A percentile compares a stretch with the other conserved stretches of the same genome.
phyloP scores from a whole-genome alignment of 2,888 invertebrate genomes.

The Drosophila percnosoma region DNA sequence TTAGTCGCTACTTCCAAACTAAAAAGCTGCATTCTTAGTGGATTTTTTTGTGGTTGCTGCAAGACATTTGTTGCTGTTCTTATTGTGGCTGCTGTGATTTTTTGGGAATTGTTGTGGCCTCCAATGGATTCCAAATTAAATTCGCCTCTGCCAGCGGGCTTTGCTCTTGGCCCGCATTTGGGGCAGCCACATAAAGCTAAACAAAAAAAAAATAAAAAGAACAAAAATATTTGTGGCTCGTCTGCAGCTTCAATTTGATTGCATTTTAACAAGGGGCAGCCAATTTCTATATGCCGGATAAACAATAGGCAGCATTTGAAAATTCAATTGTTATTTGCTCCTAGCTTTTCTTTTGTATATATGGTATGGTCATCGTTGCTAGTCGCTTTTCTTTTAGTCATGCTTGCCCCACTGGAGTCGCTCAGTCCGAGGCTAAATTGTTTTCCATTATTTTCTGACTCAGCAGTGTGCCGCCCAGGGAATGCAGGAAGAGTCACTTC shows the following conservation, averaged over 20 bases:
- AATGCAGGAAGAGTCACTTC: constrained; percentile 58
- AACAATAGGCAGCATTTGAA: constrained; percentile 77
- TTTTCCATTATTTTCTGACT: constrained; percentile 76
- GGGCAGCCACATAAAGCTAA: constrained; percentile 26
- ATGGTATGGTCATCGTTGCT: constrained; percentile 9
- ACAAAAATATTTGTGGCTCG: constrained; percentile 48
- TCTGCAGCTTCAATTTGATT: constrained; percentile 68
- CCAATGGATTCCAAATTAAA: constrained; percentile 70
- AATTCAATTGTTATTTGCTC: constrained; percentile 75
- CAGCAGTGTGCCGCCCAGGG: constrained; percentile 45
- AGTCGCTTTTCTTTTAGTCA: constrained; percentile 27
- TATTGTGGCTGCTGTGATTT: constrained; percentile 45
- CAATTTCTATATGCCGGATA: constrained; percentile 69
- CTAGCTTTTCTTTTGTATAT: constrained; percentile 56
- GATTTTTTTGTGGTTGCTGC: constrained; percentile 16
- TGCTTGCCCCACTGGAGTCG: constrained; percentile 15
- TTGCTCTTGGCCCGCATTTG: constrained; percentile 47
- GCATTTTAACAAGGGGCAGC: constrained; percentile 77
- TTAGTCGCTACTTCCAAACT: not conserved
- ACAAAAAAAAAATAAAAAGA: constrained; percentile 7
- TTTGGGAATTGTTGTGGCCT: constrained; percentile 56
- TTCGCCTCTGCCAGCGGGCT: constrained; percentile 46
- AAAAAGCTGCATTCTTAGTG: constrained; percentile 30
- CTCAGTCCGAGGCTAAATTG: constrained; percentile 57
- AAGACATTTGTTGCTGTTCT: constrained; percentile 33